A percentile compares a stretch with the other conserved stretches of the same genome.
phyloP scores from a whole-genome alignment of 2,113 vertebrate species.

The Ophiodon elongatus region DNA sequence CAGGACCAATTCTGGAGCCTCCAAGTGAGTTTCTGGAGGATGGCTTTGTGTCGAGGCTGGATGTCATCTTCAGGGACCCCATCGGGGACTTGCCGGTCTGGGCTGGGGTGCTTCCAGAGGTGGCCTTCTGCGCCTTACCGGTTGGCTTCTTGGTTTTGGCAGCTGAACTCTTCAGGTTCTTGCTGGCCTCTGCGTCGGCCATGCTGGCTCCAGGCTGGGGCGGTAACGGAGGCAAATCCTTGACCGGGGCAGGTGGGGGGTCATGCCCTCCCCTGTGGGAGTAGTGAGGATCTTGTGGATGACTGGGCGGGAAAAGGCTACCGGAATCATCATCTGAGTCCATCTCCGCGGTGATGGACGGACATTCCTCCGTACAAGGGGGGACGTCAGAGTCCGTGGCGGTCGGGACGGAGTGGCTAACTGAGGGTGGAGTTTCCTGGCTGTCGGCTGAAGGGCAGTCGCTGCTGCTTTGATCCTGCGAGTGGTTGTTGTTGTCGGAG shows the following conservation, averaged over 20 bases:
- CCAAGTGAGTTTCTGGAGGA: conserved; percentile 58
- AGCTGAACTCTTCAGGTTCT: conserved; percentile 42
- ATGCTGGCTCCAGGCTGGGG: conserved; percentile 91
- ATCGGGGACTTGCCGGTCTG: conserved; percentile 72
- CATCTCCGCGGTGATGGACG: conserved; percentile 84
- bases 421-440: conserved; percentile 87
- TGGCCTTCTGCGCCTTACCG: conserved; percentile 25
- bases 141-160: conserved; percentile 76
- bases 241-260: conserved; percentile 86
- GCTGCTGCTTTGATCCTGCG: conserved; percentile 78
- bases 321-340: conserved; percentile 89
- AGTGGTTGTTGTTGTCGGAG: conserved; percentile 84
- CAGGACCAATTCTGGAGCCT: conserved; percentile 59
- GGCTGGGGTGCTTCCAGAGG: accelerated
- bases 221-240: conserved; percentile 88
- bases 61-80: conserved; percentile 51
- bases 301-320: conserved; percentile 55
- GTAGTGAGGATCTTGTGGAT: conserved; percentile 60
- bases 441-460: conserved; percentile 57
- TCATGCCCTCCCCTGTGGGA: conserved; percentile 62
- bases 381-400: conserved; percentile 88
- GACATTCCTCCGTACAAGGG: conserved; percentile 83
- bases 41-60: conserved; percentile 72
- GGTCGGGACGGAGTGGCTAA: conserved; percentile 88
- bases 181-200: conserved; percentile 87